Percentiles rank a stretch among this genome's conserved stretches.
Conservation (phyloP, 2,888 invertebrate species). For the Alentia gelatinosa region DNA sequence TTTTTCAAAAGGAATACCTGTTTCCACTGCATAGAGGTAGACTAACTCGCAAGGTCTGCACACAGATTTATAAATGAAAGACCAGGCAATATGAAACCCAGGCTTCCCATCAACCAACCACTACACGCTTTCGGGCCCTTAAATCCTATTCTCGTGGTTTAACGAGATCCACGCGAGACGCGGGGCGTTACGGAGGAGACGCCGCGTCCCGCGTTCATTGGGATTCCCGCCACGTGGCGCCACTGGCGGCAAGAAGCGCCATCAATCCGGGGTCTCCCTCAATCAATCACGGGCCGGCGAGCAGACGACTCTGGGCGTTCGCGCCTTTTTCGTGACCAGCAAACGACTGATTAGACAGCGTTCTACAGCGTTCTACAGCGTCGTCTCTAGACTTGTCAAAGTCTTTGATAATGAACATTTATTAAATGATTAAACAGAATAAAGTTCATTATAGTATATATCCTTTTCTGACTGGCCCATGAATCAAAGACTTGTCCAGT, state of each 20-base stretch:
- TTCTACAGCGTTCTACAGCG: not conserved
- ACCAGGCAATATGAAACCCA: too few relatives aligned
- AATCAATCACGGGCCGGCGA: conserved; percentile 20
- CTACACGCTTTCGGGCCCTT: not conserved
- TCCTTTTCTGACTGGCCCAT: too few relatives aligned
- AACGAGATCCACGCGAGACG: not conserved
- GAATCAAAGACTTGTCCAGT: too few relatives aligned
- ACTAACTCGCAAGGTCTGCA: too few relatives aligned
- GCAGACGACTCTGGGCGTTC: conserved; percentile 34
- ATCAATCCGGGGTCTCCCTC: conserved; percentile 20
- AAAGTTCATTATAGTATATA: too few relatives aligned
- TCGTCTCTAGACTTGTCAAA: too few relatives aligned
- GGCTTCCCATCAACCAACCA: not conserved
- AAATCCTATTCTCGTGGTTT: not conserved
- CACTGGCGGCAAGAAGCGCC: not conserved
- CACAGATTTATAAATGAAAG: too few relatives aligned
- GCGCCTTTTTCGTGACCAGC: conserved; percentile 38
- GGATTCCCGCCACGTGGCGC: not conserved
- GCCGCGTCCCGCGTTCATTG: not conserved
- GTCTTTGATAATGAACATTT: too few relatives aligned
- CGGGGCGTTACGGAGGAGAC: not conserved
- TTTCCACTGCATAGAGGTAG: too few relatives aligned
- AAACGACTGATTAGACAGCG: not conserved
- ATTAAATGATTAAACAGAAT: too few relatives aligned
- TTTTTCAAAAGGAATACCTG: too few relatives aligned